phyloP scores from a whole-genome alignment of 2,113 vertebrate genomes.

The Drymodes brunneopygia region DNA sequence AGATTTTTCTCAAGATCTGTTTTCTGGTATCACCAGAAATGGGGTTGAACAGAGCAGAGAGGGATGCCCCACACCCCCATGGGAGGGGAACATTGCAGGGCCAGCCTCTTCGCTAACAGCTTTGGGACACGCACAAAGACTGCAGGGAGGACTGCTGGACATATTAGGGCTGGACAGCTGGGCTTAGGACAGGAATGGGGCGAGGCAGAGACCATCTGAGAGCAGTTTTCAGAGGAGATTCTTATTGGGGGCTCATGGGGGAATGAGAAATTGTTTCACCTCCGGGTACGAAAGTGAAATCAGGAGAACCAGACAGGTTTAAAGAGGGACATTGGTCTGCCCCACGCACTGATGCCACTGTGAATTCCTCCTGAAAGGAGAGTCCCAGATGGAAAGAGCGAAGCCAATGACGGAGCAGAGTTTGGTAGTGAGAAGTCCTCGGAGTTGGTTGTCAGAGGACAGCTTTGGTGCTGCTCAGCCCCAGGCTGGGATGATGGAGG shows the following conservation, averaged over 20 bases:
- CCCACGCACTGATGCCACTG: neutral
- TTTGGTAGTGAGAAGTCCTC: neutral
- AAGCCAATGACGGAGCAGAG: neutral
- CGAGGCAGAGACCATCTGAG: neutral
- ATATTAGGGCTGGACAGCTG: neutral
- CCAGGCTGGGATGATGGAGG: neutral
- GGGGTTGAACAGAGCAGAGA: neutral
- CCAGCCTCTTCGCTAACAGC: neutral
- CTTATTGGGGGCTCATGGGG: neutral
- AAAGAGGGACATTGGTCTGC: neutral
- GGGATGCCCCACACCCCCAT: fast-evolving
- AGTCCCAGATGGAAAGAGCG: neutral
- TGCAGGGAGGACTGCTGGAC: neutral
- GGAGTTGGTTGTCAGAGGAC: neutral
- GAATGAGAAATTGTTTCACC: neutral
- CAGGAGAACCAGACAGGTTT: neutral
- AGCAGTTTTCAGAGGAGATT: neutral
- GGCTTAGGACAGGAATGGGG: neutral
- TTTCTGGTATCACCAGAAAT: neutral
- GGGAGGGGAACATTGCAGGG: fast-evolving
- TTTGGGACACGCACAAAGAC: neutral
- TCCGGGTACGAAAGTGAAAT: neutral
- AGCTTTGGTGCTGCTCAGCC: neutral
- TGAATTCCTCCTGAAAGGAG: neutral
- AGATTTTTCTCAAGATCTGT: fast-evolving